phyloP scores from a whole-genome alignment of 2,888 invertebrate genomes.

The Meiosimyza platycephala region DNA sequence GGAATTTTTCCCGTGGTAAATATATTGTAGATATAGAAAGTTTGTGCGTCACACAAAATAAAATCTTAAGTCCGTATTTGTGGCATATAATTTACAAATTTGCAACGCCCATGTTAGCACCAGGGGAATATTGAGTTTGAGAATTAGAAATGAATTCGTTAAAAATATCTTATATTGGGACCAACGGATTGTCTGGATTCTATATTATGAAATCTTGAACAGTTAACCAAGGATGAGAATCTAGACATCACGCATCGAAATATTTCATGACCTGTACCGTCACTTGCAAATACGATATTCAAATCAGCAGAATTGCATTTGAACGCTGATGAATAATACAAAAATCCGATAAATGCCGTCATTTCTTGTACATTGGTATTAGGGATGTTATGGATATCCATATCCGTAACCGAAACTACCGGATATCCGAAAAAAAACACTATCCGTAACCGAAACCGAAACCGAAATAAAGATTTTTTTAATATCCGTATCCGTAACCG shows the following conservation, averaged over 20 bases:
- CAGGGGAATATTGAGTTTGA: slow-evolving; percentile 6
- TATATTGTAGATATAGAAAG: slow-evolving; percentile 25
- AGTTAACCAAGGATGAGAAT: background rate
- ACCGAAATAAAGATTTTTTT: no score
- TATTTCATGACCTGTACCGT: background rate
- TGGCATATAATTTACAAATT: slow-evolving; percentile 39
- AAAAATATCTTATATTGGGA: background rate
- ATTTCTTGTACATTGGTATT: slow-evolving; percentile 39
- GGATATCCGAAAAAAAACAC: no score
- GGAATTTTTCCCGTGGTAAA: slow-evolving; percentile 41
- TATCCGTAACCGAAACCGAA: no score
- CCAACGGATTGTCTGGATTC: background rate
- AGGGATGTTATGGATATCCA: no score
- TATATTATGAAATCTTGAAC: background rate
- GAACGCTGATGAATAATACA: slow-evolving; percentile 15
- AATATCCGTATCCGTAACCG: no score
- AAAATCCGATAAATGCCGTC: slow-evolving; percentile 37
- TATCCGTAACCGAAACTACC: no score
- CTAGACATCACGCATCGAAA: slow-evolving; percentile 8
- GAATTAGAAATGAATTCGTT: background rate
- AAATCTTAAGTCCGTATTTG: slow-evolving; percentile 41
- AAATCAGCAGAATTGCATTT: no score
- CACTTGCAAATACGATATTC: no score
- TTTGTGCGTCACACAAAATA: slow-evolving; percentile 29
- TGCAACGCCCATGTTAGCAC: slow-evolving; percentile 36